Evolutionary conservation across 2,888 invertebrate species (phyloP), one percentile per base, ranked within the genome.

Genomic region (Orthosia cruda): DNA sequence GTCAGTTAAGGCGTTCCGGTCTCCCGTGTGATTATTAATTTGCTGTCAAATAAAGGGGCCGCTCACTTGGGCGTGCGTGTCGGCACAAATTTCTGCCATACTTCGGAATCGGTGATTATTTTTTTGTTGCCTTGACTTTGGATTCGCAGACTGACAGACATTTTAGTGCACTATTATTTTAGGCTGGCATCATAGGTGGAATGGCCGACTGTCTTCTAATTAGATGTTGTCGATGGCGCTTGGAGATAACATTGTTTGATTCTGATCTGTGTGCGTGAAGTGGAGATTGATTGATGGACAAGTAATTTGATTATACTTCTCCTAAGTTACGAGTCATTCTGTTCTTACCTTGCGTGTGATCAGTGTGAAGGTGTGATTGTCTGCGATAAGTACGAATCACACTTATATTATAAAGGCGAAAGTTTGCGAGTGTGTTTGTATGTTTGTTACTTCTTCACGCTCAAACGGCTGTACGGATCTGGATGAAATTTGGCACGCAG

Each of bases 31-130:
- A 94, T 96, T 96, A 96, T 96, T 96, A 96, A 96, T 96, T 96
- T 96, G 96, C 96, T 96, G 96, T 96, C 96, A 96, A 96, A 96
- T 96, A 96, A 96, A 96, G 96, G 96, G 96, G 96, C 96, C 96
- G 96, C 96, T 95, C 95, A 93, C 95, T 95, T 95, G 96, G 96
- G 96, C 96, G 96, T 96, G 96, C 96, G 96, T 96, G 96, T 95
- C 94, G 94, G 95, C 94, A 96, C 96, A 94, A 96, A 96, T 96
- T 95, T 96, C 96, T 96, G 95, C 96, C 96, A 96, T 96, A 96
- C 96, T 96, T 95, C 88, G 95, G 93, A 95, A 96, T 96, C 94
- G 93, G 94, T 94, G 96, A 95, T 96, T 95, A 95, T 95, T 95
- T 96, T 92, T 95, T 95, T 96, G 94, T 93, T 94, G 92, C 91